Evolutionary conservation across 2,888 invertebrate genomes (phyloP), one percentile per base, ranked within the genome.

Genomic region (Pecten maximus): DNA sequence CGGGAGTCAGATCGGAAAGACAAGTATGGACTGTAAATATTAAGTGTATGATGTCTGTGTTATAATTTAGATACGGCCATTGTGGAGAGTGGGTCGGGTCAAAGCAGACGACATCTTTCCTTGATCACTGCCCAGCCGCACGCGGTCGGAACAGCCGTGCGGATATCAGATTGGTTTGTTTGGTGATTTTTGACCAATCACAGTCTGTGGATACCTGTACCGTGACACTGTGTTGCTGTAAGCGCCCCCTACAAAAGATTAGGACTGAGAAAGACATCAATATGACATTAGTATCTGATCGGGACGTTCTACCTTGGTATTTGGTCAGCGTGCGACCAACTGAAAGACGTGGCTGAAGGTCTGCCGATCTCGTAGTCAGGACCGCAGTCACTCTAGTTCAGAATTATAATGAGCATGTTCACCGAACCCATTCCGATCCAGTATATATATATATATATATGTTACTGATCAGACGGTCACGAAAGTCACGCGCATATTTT

Each of bases 251-350:
- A 74, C 28, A 74, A 35, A 28, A 74, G 74, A 74, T 74, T 74
- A 74, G 35, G 74, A 74, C 74, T 74, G 74, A 35, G 74, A 74
- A 74, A 74, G 74, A 74, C 74, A 74, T 74, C 74, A 74, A 74
- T 74, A 23, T 74, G 35, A 74, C 74, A 35, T 35, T 74, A 0
- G 23, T 74, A 74, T 74, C 74, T 35, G 74, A 74, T 74, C 74
- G 74, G 74, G 74, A 74, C 74, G 35, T 74, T 74, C 74, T 74
- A 35, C 6, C 74, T 35, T 28, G 74, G 74, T 74, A 35, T 74
- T 35, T 74, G 74, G 35, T 74, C 74, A 74, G 23, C 28, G 74
- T 35, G 35, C 74, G 23, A 35, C 35, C 74, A 74, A 35, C 35
- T 28, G 74, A 74, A 4, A 74, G n/a, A 60, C 60, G 6, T 16